Conservation (phyloP, 2,888 invertebrate genomes). For the Rhamphomyia laevipes region DNA sequence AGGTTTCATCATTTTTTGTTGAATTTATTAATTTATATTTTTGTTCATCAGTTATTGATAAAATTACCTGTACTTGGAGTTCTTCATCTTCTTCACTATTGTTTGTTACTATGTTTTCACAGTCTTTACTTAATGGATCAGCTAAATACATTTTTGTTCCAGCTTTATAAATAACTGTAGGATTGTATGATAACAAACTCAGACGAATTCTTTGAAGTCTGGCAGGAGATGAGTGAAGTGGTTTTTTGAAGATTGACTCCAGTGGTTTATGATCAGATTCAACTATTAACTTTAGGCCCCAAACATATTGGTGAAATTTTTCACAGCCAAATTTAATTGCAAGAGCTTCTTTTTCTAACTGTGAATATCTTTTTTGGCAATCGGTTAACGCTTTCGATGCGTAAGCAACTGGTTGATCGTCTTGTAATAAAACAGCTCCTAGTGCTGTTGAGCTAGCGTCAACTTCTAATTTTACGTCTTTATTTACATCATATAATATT, state of each 20-base stretch:
- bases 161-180: slow-evolving; percentile 1
- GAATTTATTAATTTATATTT: neutral
- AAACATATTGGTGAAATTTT: slow-evolving; percentile 5
- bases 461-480: too few relatives aligned
- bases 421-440: neutral
- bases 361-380: neutral
- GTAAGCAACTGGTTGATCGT: neutral
- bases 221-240: slow-evolving; percentile 5
- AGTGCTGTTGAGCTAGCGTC: too few relatives aligned
- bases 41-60: slow-evolving; percentile 3
- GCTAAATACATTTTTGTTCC: slow-evolving; percentile 4
- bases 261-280: slow-evolving; percentile 6
- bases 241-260: slow-evolving; percentile 1
- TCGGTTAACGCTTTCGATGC: neutral
- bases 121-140: slow-evolving; percentile 5
- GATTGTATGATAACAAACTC: slow-evolving; percentile 5
- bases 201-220: slow-evolving; percentile 5
- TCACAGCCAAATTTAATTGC: slow-evolving; percentile 9
- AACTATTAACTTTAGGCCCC: slow-evolving; percentile 2
- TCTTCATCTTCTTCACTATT: slow-evolving; percentile 1
- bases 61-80: slow-evolving; percentile 4
- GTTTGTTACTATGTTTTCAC: neutral
- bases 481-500: too few relatives aligned
- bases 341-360: neutral
- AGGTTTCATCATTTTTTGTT: slow-evolving; percentile 5